Conservation (phyloP, 1,140 invertebrate species). For the Trachelipus rathkii region DNA sequence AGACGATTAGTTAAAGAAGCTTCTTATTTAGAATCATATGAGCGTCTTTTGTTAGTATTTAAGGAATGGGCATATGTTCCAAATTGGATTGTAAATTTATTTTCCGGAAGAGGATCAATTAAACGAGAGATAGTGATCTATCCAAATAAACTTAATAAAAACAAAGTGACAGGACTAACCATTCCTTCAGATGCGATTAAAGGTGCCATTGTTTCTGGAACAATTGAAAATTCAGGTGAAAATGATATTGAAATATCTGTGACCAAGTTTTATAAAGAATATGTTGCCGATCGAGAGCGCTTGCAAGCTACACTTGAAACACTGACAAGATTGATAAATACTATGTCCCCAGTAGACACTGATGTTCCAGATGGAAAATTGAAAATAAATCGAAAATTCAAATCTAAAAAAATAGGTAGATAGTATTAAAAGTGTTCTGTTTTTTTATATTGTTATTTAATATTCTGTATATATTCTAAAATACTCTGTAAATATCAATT, state of each 20-base stretch:
- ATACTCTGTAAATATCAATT: too few relatives aligned
- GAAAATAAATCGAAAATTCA: too few relatives aligned
- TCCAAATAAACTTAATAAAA: background rate
- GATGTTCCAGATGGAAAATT: too few relatives aligned
- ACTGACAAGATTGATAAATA: background rate
- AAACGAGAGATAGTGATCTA: background rate
- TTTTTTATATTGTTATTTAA: too few relatives aligned
- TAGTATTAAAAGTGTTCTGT: too few relatives aligned
- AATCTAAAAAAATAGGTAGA: too few relatives aligned
- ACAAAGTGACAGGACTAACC: background rate
- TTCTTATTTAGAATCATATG: constrained; percentile 37
- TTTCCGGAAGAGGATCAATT: background rate
- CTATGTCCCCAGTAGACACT: too few relatives aligned
- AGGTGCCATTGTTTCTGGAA: background rate
- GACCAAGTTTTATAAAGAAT: background rate
- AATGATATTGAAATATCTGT: background rate
- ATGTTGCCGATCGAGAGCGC: background rate
- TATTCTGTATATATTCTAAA: too few relatives aligned
- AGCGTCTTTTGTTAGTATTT: constrained; percentile 32
- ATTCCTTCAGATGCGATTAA: background rate
- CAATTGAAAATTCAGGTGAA: background rate
- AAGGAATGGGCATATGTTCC: constrained; percentile 30
- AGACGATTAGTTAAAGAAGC: constrained; percentile 36
- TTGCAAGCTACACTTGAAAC: background rate
- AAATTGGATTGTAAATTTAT: background rate